These are phyloP conservation scores for Hylyphantes graminicola DNA, from an alignment of 1,140 invertebrate species.

Conservation along the genomic window DNA sequence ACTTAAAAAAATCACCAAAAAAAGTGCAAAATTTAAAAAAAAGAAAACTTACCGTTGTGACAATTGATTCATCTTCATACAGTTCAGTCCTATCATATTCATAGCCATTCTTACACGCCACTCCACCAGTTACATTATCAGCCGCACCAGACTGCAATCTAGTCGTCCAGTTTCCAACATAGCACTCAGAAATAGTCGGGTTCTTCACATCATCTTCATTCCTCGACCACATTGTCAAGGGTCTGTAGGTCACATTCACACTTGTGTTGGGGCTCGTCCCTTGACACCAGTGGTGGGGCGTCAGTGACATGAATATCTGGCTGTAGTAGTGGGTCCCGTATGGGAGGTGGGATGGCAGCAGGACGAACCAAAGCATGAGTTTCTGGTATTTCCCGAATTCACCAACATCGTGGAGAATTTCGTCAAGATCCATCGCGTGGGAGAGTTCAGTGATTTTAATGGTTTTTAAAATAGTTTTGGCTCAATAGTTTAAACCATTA, in stretches of 20 bases:
- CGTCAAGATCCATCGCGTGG: conserved; percentile 80
- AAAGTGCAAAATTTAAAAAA: background rate
- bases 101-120: conserved; percentile 7
- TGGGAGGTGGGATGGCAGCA: conserved; percentile 86
- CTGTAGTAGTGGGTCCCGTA: conserved; percentile 92
- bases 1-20: background rate
- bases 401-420: conserved; percentile 83
- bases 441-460: background rate
- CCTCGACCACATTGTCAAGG: conserved; percentile 48
- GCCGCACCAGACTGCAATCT: background rate
- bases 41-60: conserved; percentile 43
- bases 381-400: conserved; percentile 90
- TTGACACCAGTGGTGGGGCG: conserved; percentile 77
- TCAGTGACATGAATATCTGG: conserved; percentile 83
- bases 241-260: conserved; percentile 32
- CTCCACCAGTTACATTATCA: background rate
- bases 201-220: background rate
- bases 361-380: conserved; percentile 86
- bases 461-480: background rate
- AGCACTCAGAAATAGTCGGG: conserved; percentile 37
- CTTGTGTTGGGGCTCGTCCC: background rate
- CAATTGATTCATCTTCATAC: conserved; percentile 44
- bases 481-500: background rate
- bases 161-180: conserved; percentile 2
- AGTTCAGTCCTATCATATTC: conserved; percentile 37